Evolutionary conservation across 2,113 vertebrate genomes (phyloP).

Genomic region (Eurypyga helias): DNA sequence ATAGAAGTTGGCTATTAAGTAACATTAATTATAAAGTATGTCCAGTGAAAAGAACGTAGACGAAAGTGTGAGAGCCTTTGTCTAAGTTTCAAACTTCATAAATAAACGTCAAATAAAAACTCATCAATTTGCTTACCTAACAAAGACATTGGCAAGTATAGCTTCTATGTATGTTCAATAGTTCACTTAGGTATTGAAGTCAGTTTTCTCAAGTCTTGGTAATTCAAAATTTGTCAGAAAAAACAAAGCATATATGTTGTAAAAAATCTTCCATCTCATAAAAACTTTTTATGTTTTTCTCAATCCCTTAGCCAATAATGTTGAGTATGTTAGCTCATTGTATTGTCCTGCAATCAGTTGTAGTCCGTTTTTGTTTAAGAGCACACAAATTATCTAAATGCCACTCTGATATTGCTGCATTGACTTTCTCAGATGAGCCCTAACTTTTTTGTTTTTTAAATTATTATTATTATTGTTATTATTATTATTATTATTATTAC

Average conservation of each 20-base stretch:
- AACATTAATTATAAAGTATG: not conserved
- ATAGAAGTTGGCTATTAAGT: not conserved
- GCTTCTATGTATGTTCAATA: not conserved
- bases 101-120: not conserved
- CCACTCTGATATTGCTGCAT: not conserved
- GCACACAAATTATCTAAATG: not conserved
- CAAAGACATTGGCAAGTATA: not conserved
- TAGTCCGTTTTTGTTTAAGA: not conserved
- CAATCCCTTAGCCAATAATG: not conserved
- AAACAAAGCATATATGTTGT: not conserved
- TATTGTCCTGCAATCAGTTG: not conserved
- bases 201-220: not conserved
- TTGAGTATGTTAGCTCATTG: not conserved
- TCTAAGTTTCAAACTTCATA: not conserved
- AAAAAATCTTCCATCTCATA: not conserved
- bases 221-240: not conserved
- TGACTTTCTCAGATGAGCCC: not conserved
- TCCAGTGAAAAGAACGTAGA: not conserved
- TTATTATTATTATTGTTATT: no score
- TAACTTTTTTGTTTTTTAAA: not conserved
- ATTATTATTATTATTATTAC: no score
- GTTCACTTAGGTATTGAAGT: not conserved
- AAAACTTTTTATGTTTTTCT: not conserved
- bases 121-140: not conserved
- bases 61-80: not conserved